phyloP scores from a whole-genome alignment of 2,888 invertebrate species.

The Torymus aiolomorphi region DNA sequence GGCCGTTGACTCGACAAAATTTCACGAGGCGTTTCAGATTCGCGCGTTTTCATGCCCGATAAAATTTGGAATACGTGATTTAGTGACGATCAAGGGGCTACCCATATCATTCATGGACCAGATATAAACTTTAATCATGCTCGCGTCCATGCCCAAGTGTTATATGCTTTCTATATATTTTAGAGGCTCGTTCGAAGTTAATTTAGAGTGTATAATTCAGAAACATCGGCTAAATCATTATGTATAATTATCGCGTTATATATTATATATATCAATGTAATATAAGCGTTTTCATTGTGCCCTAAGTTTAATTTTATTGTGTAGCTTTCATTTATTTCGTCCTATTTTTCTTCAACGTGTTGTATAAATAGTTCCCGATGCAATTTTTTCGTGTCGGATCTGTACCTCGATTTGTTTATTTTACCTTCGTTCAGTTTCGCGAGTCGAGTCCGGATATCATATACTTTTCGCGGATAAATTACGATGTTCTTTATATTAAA shows the following conservation, averaged over 20 bases:
- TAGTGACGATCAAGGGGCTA: neutral
- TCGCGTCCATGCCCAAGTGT: neutral
- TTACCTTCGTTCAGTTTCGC: too few relatives aligned
- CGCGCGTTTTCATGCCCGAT: slow-evolving; percentile 8
- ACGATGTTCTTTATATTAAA: slow-evolving; percentile 13
- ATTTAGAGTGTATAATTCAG: slow-evolving; percentile 54
- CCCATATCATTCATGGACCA: neutral
- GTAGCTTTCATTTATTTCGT: slow-evolving; percentile 52
- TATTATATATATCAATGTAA: slow-evolving; percentile 58
- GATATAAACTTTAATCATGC: slow-evolving; percentile 19
- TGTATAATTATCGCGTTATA: slow-evolving; percentile 53
- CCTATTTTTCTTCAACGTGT: slow-evolving; percentile 37
- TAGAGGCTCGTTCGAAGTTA: slow-evolving; percentile 28
- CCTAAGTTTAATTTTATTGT: slow-evolving; percentile 66
- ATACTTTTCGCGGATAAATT: slow-evolving; percentile 9
- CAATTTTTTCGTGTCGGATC: neutral
- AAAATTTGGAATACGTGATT: slow-evolving; percentile 12
- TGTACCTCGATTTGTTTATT: too few relatives aligned
- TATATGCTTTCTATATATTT: slow-evolving; percentile 8
- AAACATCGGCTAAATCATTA: slow-evolving; percentile 58
- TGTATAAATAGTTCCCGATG: neutral
- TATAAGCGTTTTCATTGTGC: slow-evolving; percentile 67
- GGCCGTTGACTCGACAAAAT: neutral
- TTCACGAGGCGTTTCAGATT: neutral
- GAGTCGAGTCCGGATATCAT: neutral